phyloP scores from a whole-genome alignment of 2,113 vertebrate species.

The Hypanus sabinus region DNA sequence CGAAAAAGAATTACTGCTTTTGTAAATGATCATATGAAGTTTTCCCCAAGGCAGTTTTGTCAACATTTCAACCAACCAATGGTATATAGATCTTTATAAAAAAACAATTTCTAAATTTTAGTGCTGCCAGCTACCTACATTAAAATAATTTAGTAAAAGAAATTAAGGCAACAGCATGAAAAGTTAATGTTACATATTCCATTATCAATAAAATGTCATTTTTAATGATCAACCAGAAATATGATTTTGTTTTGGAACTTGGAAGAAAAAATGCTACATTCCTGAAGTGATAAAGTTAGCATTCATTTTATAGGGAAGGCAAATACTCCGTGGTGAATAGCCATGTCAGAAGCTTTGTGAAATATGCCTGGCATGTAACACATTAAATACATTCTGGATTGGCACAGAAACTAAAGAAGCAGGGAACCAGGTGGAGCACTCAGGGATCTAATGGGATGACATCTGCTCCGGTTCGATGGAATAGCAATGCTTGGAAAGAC shows the following conservation, averaged over 20 bases:
- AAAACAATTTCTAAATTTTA: constrained; percentile 14
- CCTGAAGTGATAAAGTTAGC: background rate
- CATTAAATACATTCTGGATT: constrained; percentile 24
- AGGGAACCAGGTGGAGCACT: constrained; percentile 22
- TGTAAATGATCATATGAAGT: background rate
- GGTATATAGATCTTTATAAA: background rate
- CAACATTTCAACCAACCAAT: constrained; percentile 25
- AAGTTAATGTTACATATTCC: background rate
- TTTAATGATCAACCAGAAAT: constrained; percentile 11
- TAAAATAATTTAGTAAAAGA: constrained; percentile 6
- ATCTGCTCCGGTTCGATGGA: constrained; percentile 21
- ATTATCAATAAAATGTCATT: background rate
- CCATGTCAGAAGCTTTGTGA: constrained; percentile 14
- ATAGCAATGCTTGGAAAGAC: background rate
- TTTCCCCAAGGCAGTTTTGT: constrained; percentile 29
- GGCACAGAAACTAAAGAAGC: constrained; percentile 30
- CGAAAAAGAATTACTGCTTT: constrained; percentile 9
- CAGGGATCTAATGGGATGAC: constrained; percentile 28
- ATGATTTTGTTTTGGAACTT: background rate
- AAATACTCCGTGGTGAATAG: background rate
- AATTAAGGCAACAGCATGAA: background rate
- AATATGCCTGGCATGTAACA: constrained; percentile 15
- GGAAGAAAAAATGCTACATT: constrained; percentile 16
- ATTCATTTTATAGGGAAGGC: background rate
- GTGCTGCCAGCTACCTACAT: background rate